Conservation (phyloP, 1,140 invertebrate genomes). For the Anastrepha ludens region DNA sequence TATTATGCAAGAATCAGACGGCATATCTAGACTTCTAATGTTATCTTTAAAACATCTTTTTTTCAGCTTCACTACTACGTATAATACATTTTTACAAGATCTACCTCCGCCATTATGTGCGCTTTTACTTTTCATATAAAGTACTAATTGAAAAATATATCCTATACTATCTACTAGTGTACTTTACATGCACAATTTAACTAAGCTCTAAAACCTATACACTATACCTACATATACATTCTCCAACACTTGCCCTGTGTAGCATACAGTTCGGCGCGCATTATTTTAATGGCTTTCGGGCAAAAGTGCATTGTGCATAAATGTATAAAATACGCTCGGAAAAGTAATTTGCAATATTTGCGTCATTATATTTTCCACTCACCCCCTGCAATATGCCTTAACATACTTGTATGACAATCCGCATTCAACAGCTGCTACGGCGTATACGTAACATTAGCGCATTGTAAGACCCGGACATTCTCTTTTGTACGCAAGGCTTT, state of each 20-base stretch:
- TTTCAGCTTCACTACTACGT: too few relatives aligned
- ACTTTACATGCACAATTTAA: background rate
- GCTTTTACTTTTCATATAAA: too few relatives aligned
- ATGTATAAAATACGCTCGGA: conserved; percentile 38
- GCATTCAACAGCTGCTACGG: background rate
- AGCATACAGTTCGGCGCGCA: background rate
- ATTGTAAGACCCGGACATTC: conserved; percentile 32
- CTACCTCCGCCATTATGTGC: too few relatives aligned
- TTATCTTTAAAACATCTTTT: too few relatives aligned
- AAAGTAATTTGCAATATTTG: conserved; percentile 37
- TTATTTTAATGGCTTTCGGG: conserved; percentile 50
- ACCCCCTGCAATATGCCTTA: background rate
- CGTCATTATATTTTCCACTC: conserved; percentile 41
- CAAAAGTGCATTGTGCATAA: conserved; percentile 34
- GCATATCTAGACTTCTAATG: too few relatives aligned
- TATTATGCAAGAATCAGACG: too few relatives aligned
- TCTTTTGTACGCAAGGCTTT: background rate
- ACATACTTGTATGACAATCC: background rate
- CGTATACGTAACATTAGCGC: conserved; percentile 45
- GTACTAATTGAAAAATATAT: too few relatives aligned
- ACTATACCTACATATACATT: background rate
- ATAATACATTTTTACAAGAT: too few relatives aligned
- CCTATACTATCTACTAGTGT: too few relatives aligned
- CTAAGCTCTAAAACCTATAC: background rate
- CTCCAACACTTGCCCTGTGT: background rate